Conservation (phyloP, 2,888 invertebrate species). For the Folsomia candida region DNA sequence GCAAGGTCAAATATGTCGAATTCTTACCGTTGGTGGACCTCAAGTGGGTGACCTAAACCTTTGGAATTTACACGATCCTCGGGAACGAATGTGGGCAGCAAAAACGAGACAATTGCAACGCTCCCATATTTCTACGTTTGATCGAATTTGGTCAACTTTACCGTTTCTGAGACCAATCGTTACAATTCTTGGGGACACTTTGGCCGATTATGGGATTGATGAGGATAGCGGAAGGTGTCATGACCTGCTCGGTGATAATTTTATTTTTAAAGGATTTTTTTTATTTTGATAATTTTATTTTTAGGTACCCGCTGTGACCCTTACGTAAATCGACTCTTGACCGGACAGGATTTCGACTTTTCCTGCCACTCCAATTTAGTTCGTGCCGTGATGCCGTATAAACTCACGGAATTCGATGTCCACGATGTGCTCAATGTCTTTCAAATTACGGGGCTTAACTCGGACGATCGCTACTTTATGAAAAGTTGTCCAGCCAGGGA, state of each 20-base stretch:
- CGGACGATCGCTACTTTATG: constrained; percentile 58
- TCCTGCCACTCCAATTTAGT: constrained; percentile 58
- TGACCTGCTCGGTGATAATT: constrained; percentile 58
- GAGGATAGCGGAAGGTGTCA: constrained; percentile 57
- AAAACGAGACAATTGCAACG: constrained; percentile 58
- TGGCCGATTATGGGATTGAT: constrained; percentile 57
- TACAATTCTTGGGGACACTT: constrained; percentile 57
- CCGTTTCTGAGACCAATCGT: constrained; percentile 58
- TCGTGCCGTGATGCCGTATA: constrained; percentile 55
- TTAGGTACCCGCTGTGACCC: constrained; percentile 58
- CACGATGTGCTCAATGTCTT: constrained; percentile 61
- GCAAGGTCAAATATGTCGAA: constrained; percentile 56
- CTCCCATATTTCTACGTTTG: constrained; percentile 56
- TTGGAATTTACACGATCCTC: constrained; percentile 57
- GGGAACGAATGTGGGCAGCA: constrained; percentile 56
- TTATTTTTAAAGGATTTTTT: too few relatives aligned
- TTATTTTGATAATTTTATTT: too few relatives aligned
- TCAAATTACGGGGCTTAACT: constrained; percentile 56
- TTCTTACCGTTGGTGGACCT: constrained; percentile 56
- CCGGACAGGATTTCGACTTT: constrained; percentile 55
- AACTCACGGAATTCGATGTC: constrained; percentile 56
- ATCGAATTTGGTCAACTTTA: constrained; percentile 57
- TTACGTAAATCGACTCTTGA: constrained; percentile 58
- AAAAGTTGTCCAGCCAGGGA: constrained; percentile 57
- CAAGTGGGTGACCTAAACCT: constrained; percentile 58